These are phyloP conservation scores for Sorex maritimensis DNA, from an alignment of 2,797 vertebrate species.

Conservation along the genomic window DNA sequence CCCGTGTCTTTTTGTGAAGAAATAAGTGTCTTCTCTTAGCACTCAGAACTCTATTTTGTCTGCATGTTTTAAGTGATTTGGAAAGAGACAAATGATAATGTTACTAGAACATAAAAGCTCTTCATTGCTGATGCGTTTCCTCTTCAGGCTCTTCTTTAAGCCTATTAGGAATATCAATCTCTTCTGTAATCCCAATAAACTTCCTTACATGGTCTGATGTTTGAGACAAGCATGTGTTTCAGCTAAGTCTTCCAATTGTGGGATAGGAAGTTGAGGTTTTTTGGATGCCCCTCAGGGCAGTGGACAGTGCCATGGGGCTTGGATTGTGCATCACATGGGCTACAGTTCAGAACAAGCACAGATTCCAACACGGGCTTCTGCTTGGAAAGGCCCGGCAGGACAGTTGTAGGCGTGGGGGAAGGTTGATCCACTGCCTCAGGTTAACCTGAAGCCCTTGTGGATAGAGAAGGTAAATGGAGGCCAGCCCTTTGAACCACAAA, in stretches of 20 bases:
- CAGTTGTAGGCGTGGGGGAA: too few relatives aligned
- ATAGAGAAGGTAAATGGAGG: too few relatives aligned
- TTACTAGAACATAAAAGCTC: neutral
- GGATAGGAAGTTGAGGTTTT: neutral
- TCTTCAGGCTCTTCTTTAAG: neutral
- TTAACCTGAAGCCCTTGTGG: neutral
- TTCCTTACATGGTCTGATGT: neutral
- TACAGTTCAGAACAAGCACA: neutral
- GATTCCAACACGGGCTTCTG: neutral
- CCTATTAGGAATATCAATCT: neutral
- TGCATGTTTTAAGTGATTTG: neutral
- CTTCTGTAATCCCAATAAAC: neutral
- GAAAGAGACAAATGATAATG: neutral
- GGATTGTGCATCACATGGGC: rapidly evolving
- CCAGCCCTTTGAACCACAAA: too few relatives aligned
- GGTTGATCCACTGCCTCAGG: neutral
- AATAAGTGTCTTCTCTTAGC: neutral
- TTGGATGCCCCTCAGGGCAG: too few relatives aligned
- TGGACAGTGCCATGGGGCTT: neutral
- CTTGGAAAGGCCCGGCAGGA: neutral
- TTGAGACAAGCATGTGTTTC: neutral
- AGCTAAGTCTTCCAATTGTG: neutral
- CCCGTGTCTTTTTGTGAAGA: neutral
- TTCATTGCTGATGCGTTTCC: constrained; percentile 4
- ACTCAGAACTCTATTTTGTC: neutral